Conservation (phyloP, 2,113 vertebrate genomes). For the Salvator merianae region DNA sequence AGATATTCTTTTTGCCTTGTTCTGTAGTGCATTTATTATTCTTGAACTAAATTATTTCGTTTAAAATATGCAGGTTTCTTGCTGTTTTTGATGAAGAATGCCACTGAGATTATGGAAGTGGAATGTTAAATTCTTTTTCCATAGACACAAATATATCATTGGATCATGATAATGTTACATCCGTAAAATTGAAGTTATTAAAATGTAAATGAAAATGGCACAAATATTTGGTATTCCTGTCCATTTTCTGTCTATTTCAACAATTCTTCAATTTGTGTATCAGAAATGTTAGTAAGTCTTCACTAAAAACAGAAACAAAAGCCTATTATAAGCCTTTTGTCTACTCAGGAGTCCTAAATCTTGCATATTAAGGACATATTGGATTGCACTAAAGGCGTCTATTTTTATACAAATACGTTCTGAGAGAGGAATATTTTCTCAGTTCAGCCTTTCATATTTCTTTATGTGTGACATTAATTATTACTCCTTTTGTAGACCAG, state of each 20-base stretch:
- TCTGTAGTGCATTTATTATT: fast-evolving
- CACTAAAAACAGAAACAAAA: background rate
- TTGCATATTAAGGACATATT: background rate
- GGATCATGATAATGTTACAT: fast-evolving
- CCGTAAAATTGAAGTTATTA: background rate
- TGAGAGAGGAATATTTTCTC: background rate
- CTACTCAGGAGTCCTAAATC: background rate
- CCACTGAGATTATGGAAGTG: background rate
- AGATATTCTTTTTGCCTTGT: background rate
- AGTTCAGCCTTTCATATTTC: conserved; percentile 15
- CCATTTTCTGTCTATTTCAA: background rate
- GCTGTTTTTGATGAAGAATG: background rate
- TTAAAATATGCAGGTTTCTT: background rate
- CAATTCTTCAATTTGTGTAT: background rate
- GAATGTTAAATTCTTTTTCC: background rate
- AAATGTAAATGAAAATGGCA: background rate
- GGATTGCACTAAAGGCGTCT: background rate
- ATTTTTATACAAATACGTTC: conserved; percentile 1
- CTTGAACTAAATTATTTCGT: background rate
- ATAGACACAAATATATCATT: background rate
- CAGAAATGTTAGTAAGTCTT: background rate
- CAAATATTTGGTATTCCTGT: background rate
- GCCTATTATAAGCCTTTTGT: background rate
- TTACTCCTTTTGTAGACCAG: background rate
- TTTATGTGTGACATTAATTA: background rate